A percentile compares a stretch with the other conserved stretches of the same genome.
phyloP scores from a whole-genome alignment of 2,113 vertebrate species.

The Corythaixoides concolor region DNA sequence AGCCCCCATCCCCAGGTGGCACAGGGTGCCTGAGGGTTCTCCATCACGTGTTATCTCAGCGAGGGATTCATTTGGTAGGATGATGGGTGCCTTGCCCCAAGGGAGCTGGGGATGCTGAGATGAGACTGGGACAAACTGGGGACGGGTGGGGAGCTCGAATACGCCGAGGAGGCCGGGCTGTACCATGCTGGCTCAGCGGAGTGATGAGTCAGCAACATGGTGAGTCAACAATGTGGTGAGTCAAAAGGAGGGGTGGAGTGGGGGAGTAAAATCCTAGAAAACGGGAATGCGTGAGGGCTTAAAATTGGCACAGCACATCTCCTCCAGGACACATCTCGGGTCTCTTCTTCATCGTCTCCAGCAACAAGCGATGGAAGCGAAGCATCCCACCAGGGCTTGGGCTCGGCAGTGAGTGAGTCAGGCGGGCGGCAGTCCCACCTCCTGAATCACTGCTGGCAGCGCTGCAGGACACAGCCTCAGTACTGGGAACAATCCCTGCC shows the following conservation, averaged over 20 bases:
- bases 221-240: background rate
- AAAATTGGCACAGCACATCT: background rate
- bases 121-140: background rate
- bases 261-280: background rate
- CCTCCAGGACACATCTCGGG: background rate
- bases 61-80: background rate
- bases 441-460: background rate
- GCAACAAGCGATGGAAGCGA: background rate
- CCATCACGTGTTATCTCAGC: too few relatives aligned
- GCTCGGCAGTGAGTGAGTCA: background rate
- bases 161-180: fast-evolving
- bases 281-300: background rate
- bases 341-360: background rate
- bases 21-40: background rate
- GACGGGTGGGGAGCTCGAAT: background rate
- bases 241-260: background rate
- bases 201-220: background rate
- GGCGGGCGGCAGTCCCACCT: background rate
- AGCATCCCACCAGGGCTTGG: background rate
- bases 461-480: fast-evolving
- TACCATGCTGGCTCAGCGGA: background rate
- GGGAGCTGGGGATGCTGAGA: background rate
- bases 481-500: background rate
- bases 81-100: fast-evolving
- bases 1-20: fast-evolving